Conservation (phyloP, 2,797 vertebrate genomes). For the Dryobates pubescens region DNA sequence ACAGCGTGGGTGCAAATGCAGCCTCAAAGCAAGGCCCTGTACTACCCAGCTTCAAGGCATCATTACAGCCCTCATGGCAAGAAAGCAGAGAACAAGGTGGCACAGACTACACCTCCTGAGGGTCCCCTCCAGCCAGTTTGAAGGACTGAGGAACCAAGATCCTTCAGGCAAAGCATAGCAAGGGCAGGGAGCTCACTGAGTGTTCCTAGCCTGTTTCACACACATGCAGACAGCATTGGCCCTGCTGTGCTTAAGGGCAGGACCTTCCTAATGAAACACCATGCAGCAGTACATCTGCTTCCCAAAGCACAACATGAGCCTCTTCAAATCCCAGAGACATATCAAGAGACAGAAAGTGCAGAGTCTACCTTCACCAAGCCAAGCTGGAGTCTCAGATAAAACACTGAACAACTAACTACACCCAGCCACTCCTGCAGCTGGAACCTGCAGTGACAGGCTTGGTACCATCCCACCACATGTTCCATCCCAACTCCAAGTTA, state of each 20-base stretch:
- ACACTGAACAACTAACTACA: background rate
- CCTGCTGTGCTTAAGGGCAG: background rate
- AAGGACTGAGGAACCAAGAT: background rate
- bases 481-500: background rate
- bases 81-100: background rate
- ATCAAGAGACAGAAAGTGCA: background rate
- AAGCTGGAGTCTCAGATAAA: background rate
- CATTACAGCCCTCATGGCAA: background rate
- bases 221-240: background rate
- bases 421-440: background rate
- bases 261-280: background rate
- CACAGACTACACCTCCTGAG: background rate
- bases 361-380: background rate
- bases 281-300: rapidly evolving
- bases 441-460: background rate
- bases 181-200: background rate
- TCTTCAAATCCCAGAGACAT: background rate
- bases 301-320: background rate
- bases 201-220: background rate
- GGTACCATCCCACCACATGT: background rate
- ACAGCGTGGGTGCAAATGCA: background rate
- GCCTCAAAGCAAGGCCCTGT: background rate
- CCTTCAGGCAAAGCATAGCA: background rate
- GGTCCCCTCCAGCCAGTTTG: background rate
- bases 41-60: background rate